Percentiles rank a stretch among this genome's conserved stretches.
Conservation (phyloP, 2,888 invertebrate species). For the Microctonus brassicae region DNA sequence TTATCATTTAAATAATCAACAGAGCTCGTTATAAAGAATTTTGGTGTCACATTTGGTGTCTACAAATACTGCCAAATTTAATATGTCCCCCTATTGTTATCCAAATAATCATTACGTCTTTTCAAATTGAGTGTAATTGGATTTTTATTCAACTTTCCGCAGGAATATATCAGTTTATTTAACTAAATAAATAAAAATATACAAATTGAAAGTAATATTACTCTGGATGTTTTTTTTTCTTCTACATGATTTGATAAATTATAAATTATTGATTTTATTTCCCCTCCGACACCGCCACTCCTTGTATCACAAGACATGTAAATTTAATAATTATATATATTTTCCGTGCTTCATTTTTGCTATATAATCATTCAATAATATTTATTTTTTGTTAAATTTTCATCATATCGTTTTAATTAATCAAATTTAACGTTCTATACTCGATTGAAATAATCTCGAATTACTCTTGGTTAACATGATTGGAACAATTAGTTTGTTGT, state of each 20-base stretch:
- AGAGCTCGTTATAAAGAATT: slow-evolving; percentile 48
- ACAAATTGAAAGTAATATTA: background rate
- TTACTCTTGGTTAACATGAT: slow-evolving; percentile 12
- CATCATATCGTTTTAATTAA: slow-evolving; percentile 8
- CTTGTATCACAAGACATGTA: slow-evolving; percentile 58
- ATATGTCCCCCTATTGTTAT: background rate
- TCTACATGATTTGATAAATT: slow-evolving; percentile 43
- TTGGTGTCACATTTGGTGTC: slow-evolving; percentile 48
- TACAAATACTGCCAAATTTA: slow-evolving; percentile 2
- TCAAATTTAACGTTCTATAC: slow-evolving; percentile 34
- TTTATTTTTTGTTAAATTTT: slow-evolving; percentile 33
- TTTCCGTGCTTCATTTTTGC: slow-evolving; percentile 21
- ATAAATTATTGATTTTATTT: slow-evolving; percentile 49
- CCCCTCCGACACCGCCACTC: background rate
- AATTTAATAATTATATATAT: slow-evolving; percentile 37
- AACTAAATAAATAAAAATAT: background rate
- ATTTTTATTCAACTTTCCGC: background rate
- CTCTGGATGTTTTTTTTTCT: slow-evolving; percentile 29
- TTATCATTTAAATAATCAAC: slow-evolving; percentile 51
- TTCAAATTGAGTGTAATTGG: background rate
- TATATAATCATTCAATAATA: slow-evolving; percentile 35
- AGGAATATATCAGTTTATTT: background rate
- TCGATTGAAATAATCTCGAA: slow-evolving; percentile 21
- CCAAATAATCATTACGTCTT: slow-evolving; percentile 2
- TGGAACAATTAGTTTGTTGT: background rate